Conservation (phyloP, 2,797 vertebrate genomes). For the Parauchenoglanis punctatus region DNA sequence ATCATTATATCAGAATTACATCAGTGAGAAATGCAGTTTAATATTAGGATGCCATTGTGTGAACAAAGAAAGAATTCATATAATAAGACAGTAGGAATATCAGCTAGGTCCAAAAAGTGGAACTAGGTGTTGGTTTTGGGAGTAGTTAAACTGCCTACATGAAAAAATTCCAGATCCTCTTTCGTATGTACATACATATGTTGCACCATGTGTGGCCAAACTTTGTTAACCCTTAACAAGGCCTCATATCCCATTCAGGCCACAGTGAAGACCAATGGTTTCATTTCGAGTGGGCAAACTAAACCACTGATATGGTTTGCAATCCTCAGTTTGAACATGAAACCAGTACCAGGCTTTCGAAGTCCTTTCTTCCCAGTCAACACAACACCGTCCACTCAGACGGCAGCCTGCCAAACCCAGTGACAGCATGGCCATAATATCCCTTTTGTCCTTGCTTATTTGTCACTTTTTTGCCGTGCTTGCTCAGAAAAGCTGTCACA, state of each 20-base stretch:
- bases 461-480: conserved; percentile 43
- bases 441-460: conserved; percentile 70
- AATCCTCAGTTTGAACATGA: conserved; percentile 49
- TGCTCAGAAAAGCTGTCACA: conserved; percentile 64
- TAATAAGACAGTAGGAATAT: not conserved
- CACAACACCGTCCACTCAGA: conserved; percentile 28
- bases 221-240: not conserved
- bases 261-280: not conserved
- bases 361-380: conserved; percentile 45
- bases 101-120: not conserved
- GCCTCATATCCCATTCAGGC: not conserved
- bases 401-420: conserved; percentile 52
- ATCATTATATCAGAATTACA: not conserved
- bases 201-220: not conserved
- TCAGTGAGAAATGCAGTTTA: not conserved
- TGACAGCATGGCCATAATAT: conserved; percentile 69
- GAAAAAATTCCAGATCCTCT: not conserved
- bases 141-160: not conserved
- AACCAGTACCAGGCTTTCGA: conserved; percentile 66
- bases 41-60: not conserved
- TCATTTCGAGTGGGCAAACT: conserved; percentile 2
- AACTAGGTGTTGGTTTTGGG: not conserved
- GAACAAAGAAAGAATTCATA: not conserved
- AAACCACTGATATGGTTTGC: not conserved
- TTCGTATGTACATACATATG: not conserved